These are phyloP conservation scores for Malurus cyaneus DNA, from an alignment of 2,113 vertebrate genomes.

Conservation along the genomic window DNA sequence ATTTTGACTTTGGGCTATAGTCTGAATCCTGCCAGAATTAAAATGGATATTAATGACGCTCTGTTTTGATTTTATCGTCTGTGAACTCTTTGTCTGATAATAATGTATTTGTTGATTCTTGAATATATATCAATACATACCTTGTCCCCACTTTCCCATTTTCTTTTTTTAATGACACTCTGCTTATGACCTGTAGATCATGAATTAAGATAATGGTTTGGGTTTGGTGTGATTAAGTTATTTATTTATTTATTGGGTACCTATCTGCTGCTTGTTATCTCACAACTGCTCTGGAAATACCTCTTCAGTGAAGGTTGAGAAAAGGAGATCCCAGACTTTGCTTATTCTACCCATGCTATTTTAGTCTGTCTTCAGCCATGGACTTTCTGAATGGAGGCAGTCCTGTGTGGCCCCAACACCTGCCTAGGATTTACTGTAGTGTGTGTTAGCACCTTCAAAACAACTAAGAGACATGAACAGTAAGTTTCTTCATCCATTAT, in stretches of 20 bases:
- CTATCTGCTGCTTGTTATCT: neutral
- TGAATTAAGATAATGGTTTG: neutral
- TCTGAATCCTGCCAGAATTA: neutral
- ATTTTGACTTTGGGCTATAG: neutral
- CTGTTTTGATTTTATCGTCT: neutral
- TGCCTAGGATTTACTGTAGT: neutral
- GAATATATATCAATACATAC: neutral
- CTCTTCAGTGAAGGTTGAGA: neutral
- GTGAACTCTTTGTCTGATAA: neutral
- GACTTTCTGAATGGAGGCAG: neutral
- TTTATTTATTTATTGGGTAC: neutral
- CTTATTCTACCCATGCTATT: neutral
- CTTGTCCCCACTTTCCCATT: neutral
- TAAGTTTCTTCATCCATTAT: neutral
- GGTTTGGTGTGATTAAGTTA: neutral
- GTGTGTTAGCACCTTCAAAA: neutral
- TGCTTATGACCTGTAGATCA: neutral
- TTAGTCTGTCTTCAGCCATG: neutral
- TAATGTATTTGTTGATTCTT: neutral
- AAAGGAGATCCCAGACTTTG: neutral
- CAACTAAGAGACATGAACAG: neutral
- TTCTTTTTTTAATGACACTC: neutral
- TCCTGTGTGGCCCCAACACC: neutral
- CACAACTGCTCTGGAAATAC: neutral
- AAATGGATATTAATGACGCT: neutral